A percentile compares a stretch with the other conserved stretches of the same genome.
Conservation (phyloP, 2,888 invertebrate genomes). For the Portevinia maculata region DNA sequence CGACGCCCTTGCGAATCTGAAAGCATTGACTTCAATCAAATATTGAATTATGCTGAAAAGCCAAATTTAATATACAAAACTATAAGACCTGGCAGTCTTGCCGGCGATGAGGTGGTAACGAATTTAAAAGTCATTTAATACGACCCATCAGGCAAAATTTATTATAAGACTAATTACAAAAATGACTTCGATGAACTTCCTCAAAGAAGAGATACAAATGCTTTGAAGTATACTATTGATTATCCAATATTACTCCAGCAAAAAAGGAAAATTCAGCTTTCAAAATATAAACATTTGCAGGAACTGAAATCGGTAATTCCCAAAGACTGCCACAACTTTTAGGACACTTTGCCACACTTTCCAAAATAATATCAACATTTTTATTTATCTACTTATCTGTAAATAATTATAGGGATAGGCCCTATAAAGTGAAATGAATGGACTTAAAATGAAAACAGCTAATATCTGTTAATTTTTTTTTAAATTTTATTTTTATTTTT, state of each 20-base stretch:
- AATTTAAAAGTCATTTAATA: conserved; percentile 7
- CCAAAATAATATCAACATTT: background rate
- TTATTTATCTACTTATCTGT: background rate
- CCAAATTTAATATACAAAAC: conserved; percentile 5
- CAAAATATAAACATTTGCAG: conserved; percentile 13
- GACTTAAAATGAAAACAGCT: conserved; percentile 6
- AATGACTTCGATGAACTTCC: background rate
- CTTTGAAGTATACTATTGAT: background rate
- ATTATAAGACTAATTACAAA: background rate
- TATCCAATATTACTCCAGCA: background rate
- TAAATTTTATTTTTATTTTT: background rate
- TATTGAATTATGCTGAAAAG: conserved; percentile 5
- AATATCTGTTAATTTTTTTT: background rate
- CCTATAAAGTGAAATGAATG: conserved; percentile 1
- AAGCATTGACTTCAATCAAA: no score
- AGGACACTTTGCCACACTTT: background rate
- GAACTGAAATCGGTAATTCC: conserved; percentile 5
- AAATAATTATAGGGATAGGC: no score
- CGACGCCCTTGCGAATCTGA: conserved; percentile 1
- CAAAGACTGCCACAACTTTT: conserved; percentile 12
- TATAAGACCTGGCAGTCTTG: background rate
- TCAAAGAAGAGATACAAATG: background rate
- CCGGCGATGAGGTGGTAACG: conserved; percentile 8
- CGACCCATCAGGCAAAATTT: conserved; percentile 10
- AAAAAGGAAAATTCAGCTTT: background rate